Evolutionary conservation across 2,888 invertebrate species (phyloP), one percentile per base, ranked within the genome.

Genomic region (Lepidocyrtoides sp.): DNA sequence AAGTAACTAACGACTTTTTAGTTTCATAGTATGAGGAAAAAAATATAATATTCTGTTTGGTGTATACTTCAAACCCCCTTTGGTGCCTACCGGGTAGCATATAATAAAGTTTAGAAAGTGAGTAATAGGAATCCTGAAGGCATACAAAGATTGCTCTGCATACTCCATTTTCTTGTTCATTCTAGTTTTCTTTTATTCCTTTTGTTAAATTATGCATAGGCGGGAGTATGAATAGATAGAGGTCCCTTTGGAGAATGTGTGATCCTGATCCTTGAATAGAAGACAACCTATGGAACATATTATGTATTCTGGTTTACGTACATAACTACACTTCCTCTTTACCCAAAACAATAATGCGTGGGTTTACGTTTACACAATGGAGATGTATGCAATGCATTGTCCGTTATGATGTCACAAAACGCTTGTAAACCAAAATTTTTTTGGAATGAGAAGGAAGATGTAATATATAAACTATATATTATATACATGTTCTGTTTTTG

Each of bases 151-250:
- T 57, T 57, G 57, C 20, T 57, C 20, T 20, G 3, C 5, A 20
- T 20, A 4, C 26, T 26, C 8, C 10, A 26, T 17, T 26, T 26
- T 10, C 72, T 23, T 44, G 41, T 44, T 23, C 69, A 69, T 29
- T 69, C n/a, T 0, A 5, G 36, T 26, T 60, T 10, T 69, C 14
- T 10, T 69, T 17, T 36, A 44, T 69, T 17, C 10, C 69, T 32
- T 36, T 14, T 69, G 44, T 20, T 72, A 72, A 72, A 72, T 44
- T 72, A 72, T 72, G 72, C 72, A 72, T n/a, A 72, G 8, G 23
- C 10, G 10, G 26, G 44, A 20, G 1, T 10, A 20, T 44, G 44
- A 72, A 41, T 44, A 72, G 23, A 72, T 20, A 44, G 72, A 72
- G 48, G 23, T 72, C 69, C 72, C 72, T 44, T 72, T 44, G 23